Conservation (phyloP, 2,888 invertebrate genomes). For the Acleris cristana region DNA sequence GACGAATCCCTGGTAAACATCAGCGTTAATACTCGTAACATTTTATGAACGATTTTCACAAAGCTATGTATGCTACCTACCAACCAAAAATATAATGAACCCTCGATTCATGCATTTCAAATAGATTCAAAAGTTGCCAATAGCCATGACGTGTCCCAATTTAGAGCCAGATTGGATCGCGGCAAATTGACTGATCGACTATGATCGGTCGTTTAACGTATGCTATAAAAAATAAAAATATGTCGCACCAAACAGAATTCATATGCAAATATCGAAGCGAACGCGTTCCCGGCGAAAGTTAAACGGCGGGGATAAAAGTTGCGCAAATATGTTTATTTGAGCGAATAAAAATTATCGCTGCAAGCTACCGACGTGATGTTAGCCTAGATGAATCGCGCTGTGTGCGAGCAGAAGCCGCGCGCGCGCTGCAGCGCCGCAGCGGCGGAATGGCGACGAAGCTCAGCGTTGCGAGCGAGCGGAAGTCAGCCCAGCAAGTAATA, state of each 20-base stretch:
- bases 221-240: constrained; percentile 56
- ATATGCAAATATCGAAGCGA: constrained; percentile 71
- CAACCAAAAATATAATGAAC: neutral
- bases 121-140: constrained; percentile 28
- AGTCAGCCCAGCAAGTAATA: constrained; percentile 71
- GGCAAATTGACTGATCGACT: constrained; percentile 52
- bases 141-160: constrained; percentile 29
- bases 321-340: constrained; percentile 70
- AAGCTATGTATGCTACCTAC: neutral
- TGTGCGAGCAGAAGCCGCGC: constrained; percentile 37
- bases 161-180: constrained; percentile 37
- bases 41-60: no score
- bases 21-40: no score
- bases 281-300: constrained; percentile 61
- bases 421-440: neutral
- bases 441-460: constrained; percentile 33
- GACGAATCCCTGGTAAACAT: neutral
- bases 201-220: constrained; percentile 54
- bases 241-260: constrained; percentile 67
- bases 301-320: constrained; percentile 69
- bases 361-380: constrained; percentile 46
- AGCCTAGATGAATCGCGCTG: constrained; percentile 42
- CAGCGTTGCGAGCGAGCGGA: constrained; percentile 58
- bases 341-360: constrained; percentile 61
- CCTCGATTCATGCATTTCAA: constrained; percentile 11